Base-by-base conservation (phyloP, 2,797 vertebrate genomes). In the Meriones psammophilus region DNA sequence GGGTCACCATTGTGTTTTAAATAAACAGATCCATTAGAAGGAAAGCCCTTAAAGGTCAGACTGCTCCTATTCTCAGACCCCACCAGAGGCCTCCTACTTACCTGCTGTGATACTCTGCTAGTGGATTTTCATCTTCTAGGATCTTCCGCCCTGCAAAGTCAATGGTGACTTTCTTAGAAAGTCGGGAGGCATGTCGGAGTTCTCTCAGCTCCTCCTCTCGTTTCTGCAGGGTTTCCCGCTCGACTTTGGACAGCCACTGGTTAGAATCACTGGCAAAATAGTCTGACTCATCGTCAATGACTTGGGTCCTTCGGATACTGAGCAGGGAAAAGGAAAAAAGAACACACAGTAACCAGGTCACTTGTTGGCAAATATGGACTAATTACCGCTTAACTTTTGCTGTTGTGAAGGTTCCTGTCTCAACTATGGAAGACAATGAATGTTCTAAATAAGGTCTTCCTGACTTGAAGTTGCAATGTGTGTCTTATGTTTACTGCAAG, bases 251-350 rank as follows among this genome's bases (percentile, higher is more conserved):
- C 17, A 99, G 98, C 99, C 99, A 99, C 98, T 99, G 99, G 97
- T 99, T 99, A 97, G 99, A 99, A 93, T 99, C 99, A 0, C 99
- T 98, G 64, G 99, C 99, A 96, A 99, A 99, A 98, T 99, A 99
- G 98, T 99, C 99, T 0, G 99, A 99, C 92, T 99, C 99, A 7
- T 99, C 99, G 4, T 99, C 99, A n/a, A 99, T 99, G 81, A 99
- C 99, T 97, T 99, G 99, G 0, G 99, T 99, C 91, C 99, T 99
- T 58, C 98, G 99, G 87, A 99, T 99, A 1, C 99, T 99, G 96
- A 87, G 42, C 83, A 80, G 64, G 28, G n/a, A 68, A 85, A n/a
- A 85, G 20, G 56, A 58, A 58, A 77, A 1, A 22, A 56, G 0
- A 90, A 76, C 2, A 66, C n/a, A 46, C 33, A 78, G 62, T 15